Evolutionary conservation across 2,113 vertebrate species (phyloP).

Genomic region (Emydocephalus ijimae): DNA sequence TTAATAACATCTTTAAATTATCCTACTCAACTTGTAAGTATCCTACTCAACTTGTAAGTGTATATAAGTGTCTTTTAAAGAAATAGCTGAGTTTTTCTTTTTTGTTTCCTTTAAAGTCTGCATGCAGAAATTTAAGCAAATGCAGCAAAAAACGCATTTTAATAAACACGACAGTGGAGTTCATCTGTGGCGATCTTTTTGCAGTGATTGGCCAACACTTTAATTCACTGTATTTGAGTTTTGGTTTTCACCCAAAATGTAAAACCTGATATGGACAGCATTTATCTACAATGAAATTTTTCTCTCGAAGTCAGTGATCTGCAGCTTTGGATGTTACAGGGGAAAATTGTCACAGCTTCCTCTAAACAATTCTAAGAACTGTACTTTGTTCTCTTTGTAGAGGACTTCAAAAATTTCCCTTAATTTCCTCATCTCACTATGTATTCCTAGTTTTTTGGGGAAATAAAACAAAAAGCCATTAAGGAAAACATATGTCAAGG

Average conservation of each 20-base stretch:
- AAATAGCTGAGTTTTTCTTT: background rate
- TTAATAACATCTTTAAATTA: background rate
- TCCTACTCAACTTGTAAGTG: background rate
- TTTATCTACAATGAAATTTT: background rate
- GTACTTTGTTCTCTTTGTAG: background rate
- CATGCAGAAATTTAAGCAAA: background rate
- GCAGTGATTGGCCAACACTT: slow-evolving; percentile 14
- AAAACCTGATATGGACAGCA: background rate
- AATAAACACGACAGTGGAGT: background rate
- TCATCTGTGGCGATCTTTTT: background rate
- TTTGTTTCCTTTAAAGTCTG: background rate
- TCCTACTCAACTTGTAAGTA: background rate
- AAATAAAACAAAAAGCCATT: background rate
- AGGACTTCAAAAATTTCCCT: background rate
- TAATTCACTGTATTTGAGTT: background rate
- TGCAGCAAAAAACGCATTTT: background rate
- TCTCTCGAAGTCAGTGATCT: background rate
- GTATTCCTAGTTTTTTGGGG: background rate
- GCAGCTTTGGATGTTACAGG: background rate
- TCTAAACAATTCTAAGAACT: background rate
- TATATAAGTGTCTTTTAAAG: background rate
- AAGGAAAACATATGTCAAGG: background rate
- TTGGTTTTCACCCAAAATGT: background rate
- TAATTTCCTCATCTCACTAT: background rate
- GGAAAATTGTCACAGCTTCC: background rate